Evolutionary conservation across 1,140 invertebrate species (phyloP), one percentile per base, ranked within the genome.

Genomic region (Eumaeus atala): DNA sequence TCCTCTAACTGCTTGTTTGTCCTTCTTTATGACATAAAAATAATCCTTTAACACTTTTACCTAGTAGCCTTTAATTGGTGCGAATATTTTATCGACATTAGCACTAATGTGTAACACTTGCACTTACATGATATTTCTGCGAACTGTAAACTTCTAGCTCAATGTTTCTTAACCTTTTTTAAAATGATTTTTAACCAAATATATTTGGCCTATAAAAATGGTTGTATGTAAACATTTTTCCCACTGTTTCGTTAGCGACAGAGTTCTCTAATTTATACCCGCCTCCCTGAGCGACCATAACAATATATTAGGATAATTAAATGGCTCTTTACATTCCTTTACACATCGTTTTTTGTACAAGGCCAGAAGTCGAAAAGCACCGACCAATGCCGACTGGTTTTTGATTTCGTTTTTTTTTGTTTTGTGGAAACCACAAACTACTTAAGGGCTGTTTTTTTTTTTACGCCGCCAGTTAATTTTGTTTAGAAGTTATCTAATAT

Each of bases 261-360:
- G 35, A 9, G 49, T 16, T 17, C 17, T 36, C 60, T 72, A 68
- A 74, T 71, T 74, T 74, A 74, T 66, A 63, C 61, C 66, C 63
- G 58, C 69, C 62, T 66, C 69, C 69, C 67, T 64, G 49, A 56
- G 59, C 64, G 77, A 75, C 76, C 73, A 80, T 81, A 86, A 84
- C 79, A 81, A 83, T 83, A 86, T 84, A 86, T 84, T 87, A 87
- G 72, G 84, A 84, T 87, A 87, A 87, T 87, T 87, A 87, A 87
- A 84, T 75, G 79, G 81, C 81, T 84, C 81, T 82, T 87, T 87
- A 82, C 84, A 87, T 87, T 87, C 84, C 80, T 87, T 83, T 84
- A 87, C 80, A 82, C 84, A 71, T 84, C 70, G 77, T 84, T 87
- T 87, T 86, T 87, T 87, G 64, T 82, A 82, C 67, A 77, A 81